These are phyloP conservation scores for Phrynocephalus versicolor DNA, from an alignment of 2,113 vertebrate genomes.

Conservation along the genomic window DNA sequence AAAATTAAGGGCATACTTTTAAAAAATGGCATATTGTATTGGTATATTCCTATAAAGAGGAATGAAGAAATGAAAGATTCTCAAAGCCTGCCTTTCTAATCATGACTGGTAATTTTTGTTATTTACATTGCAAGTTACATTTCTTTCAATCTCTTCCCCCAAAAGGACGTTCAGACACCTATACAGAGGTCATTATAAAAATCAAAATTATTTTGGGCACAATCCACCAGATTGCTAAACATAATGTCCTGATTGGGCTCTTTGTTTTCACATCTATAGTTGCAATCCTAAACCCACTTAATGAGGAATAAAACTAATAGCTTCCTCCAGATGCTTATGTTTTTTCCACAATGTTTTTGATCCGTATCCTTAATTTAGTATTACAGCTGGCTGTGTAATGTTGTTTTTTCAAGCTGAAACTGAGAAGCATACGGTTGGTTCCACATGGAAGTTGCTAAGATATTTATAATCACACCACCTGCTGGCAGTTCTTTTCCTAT, in stretches of 20 bases:
- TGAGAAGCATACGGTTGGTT: background rate
- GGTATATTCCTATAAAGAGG: too few species aligned
- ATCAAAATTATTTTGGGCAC: background rate
- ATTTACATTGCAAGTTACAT: background rate
- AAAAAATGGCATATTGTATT: background rate
- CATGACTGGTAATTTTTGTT: background rate
- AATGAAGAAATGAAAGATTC: background rate
- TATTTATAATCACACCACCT: conserved; percentile 28
- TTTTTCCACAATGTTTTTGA: conserved; percentile 3
- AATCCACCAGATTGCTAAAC: background rate
- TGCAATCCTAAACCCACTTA: background rate
- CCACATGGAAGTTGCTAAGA: conserved; percentile 14
- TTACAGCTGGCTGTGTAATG: background rate
- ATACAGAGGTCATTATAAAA: background rate
- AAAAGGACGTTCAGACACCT: background rate
- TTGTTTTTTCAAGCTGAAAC: background rate
- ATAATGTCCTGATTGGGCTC: background rate
- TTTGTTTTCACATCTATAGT: background rate
- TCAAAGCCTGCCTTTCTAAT: background rate
- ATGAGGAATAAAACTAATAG: background rate
- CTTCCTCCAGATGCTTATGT: background rate
- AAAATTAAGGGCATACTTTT: background rate
- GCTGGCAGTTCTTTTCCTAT: conserved; percentile 31
- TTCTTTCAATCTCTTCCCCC: background rate
- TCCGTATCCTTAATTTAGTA: background rate